Evolutionary conservation across 1,140 invertebrate genomes (phyloP).

Genomic region (Drosophila busckii): DNA sequence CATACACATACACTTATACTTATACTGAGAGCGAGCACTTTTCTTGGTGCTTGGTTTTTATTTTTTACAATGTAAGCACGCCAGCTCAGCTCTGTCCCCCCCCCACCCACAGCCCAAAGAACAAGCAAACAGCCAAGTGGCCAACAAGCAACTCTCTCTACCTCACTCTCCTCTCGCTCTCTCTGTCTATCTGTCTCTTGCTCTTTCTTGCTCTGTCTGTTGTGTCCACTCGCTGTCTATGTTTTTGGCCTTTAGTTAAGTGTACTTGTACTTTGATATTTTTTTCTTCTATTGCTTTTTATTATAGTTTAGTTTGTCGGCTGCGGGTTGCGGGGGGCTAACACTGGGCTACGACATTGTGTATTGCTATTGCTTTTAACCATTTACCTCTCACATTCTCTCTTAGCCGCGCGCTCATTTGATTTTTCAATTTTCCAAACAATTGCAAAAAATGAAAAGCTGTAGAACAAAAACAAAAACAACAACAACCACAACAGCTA

Average conservation of each 20-base stretch:
- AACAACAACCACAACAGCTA: slow-evolving; percentile 7
- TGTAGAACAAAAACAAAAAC: slow-evolving; percentile 16
- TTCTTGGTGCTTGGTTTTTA: slow-evolving; percentile 17
- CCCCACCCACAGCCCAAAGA: background rate
- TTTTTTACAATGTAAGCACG: slow-evolving; percentile 19
- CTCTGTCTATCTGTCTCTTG: background rate
- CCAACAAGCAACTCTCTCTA: slow-evolving; percentile 7
- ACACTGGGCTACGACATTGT: slow-evolving; percentile 36
- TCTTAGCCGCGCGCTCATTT: slow-evolving; percentile 41
- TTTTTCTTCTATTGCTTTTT: slow-evolving; percentile 69
- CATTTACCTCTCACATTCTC: background rate
- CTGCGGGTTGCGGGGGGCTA: slow-evolving; percentile 26
- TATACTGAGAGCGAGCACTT: background rate
- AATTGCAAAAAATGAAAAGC: slow-evolving; percentile 48
- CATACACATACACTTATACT: slow-evolving; percentile 8
- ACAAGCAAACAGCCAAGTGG: too few relatives aligned
- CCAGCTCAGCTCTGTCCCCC: background rate
- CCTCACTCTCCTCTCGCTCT: background rate
- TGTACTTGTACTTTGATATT: slow-evolving; percentile 63
- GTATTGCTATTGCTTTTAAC: slow-evolving; percentile 29
- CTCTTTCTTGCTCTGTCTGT: background rate
- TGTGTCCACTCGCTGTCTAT: slow-evolving; percentile 26
- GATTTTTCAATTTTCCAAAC: slow-evolving; percentile 75
- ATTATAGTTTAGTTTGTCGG: slow-evolving; percentile 71
- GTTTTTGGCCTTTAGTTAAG: slow-evolving; percentile 66